Percentiles rank a stretch among this genome's conserved stretches.
These are phyloP conservation scores for Pollenia amentaria DNA, from an alignment of 2,888 invertebrate genomes.

Conservation along the genomic window DNA sequence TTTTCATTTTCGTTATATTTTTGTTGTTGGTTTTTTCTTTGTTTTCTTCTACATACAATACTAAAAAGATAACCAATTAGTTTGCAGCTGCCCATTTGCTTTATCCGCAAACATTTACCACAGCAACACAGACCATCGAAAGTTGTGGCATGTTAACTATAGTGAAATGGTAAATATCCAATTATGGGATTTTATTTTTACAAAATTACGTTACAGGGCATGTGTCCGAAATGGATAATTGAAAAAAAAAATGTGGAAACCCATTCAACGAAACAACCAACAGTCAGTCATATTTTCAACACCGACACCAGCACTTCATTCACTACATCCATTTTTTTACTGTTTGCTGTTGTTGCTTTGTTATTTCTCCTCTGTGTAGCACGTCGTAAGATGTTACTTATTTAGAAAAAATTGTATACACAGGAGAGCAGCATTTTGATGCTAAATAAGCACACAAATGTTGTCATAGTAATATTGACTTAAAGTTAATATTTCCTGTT, in stretches of 20 bases:
- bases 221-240: not conserved
- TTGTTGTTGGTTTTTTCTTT: slow-evolving; percentile 7
- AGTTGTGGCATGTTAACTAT: slow-evolving; percentile 22
- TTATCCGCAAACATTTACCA: slow-evolving; percentile 36
- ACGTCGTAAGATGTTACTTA: not conserved
- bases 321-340: not conserved
- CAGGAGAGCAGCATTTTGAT: not conserved
- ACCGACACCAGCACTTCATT: slow-evolving; percentile 7
- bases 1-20: slow-evolving; percentile 33
- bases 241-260: not conserved
- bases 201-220: slow-evolving; percentile 48
- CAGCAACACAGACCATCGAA: slow-evolving; percentile 11
- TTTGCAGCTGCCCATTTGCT: slow-evolving; percentile 30
- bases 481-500: not conserved
- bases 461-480: slow-evolving; percentile 7
- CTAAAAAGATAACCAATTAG: slow-evolving; percentile 54
- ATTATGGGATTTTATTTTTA: slow-evolving; percentile 50
- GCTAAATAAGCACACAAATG: not conserved
- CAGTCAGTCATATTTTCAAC: slow-evolving; percentile 16
- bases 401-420: not conserved
- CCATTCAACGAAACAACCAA: slow-evolving; percentile 10
- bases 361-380: not conserved
- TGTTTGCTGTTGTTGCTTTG: not conserved
- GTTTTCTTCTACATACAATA: slow-evolving; percentile 43
- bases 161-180: slow-evolving; percentile 55